phyloP scores from a whole-genome alignment of 2,113 vertebrate species.

The Prinia subflava region DNA sequence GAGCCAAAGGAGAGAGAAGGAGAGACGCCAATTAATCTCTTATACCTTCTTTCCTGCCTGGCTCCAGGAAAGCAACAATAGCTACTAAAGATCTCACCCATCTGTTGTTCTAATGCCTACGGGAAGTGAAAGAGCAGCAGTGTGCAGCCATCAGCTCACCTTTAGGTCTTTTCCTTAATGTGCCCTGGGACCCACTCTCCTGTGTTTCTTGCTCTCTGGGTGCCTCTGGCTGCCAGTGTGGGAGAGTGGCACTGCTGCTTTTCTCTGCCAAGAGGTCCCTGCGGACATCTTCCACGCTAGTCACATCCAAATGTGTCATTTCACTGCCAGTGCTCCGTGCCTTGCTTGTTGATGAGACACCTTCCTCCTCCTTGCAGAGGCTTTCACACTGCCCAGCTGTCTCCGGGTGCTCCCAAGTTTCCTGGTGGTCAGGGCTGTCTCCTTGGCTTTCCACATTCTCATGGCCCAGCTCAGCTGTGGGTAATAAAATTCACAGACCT shows the following conservation, averaged over 20 bases:
- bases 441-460: not conserved
- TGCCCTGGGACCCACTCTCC: not conserved
- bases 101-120: not conserved
- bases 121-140: not conserved
- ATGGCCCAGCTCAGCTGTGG: conserved; percentile 14
- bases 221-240: not conserved
- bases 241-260: not conserved
- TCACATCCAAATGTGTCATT: not conserved
- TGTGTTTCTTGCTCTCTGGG: not conserved
- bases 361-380: not conserved
- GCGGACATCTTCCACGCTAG: not conserved
- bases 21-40: not conserved
- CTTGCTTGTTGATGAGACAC: not conserved
- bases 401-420: not conserved
- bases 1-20: not conserved
- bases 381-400: not conserved
- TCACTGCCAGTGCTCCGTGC: not conserved
- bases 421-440: not conserved
- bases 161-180: not conserved
- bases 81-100: not conserved
- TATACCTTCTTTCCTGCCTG: not conserved
- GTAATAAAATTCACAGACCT: conserved; percentile 15
- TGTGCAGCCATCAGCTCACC: conserved; percentile 55
- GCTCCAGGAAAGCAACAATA: not conserved
- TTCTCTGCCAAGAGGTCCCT: not conserved